Evolutionary conservation across 1,140 invertebrate genomes (phyloP).

Genomic region (Temnothorax longispinosus): DNA sequence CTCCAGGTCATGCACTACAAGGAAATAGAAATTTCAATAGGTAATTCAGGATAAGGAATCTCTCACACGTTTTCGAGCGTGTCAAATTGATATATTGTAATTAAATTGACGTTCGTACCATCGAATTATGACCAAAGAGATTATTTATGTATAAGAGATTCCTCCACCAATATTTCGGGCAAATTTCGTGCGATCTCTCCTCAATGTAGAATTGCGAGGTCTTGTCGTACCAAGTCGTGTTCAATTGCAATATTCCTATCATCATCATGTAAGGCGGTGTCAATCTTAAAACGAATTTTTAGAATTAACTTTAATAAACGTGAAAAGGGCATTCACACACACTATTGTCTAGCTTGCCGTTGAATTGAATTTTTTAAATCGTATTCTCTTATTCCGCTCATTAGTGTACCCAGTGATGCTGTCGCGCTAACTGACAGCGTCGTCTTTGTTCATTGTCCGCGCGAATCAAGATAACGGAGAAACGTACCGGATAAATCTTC

Average conservation of each 20-base stretch:
- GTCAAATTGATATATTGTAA: background rate
- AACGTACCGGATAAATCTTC: conserved; percentile 84
- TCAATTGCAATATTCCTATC: conserved; percentile 85
- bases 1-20: conserved; percentile 91
- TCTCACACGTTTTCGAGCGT: background rate
- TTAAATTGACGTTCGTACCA: conserved; percentile 79
- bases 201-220: conserved; percentile 85
- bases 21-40: background rate
- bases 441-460: conserved; percentile 4
- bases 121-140: conserved; percentile 85
- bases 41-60: background rate
- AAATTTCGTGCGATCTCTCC: conserved; percentile 85
- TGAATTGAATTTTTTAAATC: background rate
- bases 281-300: conserved; percentile 79
- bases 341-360: background rate
- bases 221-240: conserved; percentile 84
- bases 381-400: background rate
- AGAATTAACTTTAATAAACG: background rate
- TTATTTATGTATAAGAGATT: conserved; percentile 89
- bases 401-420: background rate
- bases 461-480: background rate
- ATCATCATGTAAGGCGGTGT: conserved; percentile 85
- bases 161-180: conserved; percentile 88
- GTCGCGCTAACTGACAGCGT: background rate
- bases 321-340: background rate